Evolutionary conservation across 2,888 invertebrate species (phyloP).

Genomic region (Latheticus oryzae): DNA sequence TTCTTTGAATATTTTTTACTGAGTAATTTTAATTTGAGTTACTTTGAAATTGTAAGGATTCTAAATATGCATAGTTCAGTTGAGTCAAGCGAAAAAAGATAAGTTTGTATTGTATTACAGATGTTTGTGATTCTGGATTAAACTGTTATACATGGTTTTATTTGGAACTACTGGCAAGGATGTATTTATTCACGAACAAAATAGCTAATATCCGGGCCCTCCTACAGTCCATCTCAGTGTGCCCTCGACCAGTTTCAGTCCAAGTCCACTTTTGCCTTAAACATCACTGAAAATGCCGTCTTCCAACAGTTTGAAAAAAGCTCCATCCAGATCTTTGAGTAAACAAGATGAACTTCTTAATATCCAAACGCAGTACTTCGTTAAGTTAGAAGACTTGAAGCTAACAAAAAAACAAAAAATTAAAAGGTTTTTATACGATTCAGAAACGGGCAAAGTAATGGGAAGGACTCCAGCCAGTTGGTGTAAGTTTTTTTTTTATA

Average conservation of each 20-base stretch:
- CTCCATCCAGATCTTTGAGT: constrained; percentile 54
- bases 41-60: no score
- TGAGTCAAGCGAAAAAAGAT: no score
- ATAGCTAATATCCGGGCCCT: constrained; percentile 68
- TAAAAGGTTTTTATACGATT: constrained; percentile 80
- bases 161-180: constrained; percentile 63
- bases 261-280: constrained; percentile 5
- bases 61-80: no score
- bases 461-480: constrained; percentile 85
- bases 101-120: no score
- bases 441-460: constrained; percentile 77
- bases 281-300: constrained; percentile 45
- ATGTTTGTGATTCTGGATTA: background rate
- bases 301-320: constrained; percentile 46
- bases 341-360: constrained; percentile 62
- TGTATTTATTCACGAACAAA: constrained; percentile 67
- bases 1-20: no score
- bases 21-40: no score
- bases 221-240: constrained; percentile 57
- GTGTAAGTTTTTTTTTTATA: constrained; percentile 74
- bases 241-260: constrained; percentile 48
- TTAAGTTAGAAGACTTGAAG: constrained; percentile 72
- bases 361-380: constrained; percentile 70
- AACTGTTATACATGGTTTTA: no score
- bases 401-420: constrained; percentile 71